Evolutionary conservation across 2,797 vertebrate species (phyloP), one percentile per base, ranked within the genome.

Genomic region (Poeciliopsis turneri): DNA sequence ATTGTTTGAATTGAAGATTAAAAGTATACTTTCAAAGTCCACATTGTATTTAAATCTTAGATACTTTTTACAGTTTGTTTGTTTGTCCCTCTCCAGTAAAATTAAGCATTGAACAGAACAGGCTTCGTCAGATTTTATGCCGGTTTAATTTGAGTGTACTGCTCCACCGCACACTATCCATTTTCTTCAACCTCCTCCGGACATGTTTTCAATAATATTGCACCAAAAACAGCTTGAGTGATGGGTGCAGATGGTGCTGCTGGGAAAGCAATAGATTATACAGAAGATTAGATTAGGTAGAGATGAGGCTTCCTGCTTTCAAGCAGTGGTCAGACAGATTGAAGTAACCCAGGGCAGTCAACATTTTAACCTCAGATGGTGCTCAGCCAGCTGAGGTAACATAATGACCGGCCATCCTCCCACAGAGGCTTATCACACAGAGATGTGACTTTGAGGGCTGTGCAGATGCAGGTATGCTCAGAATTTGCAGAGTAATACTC

Each of bases 281-380:
- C 47, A 45, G 69, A 39, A 87, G 88, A 88, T 86, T 81, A 88
- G 80, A 85, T 76, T 72, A 77, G 79, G 82, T 77, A 59, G 83
- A 89, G 76, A 74, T 9, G 74, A 82, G 68, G 80, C 46, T 74
- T 75, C 61, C 49, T 36, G 71, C 3, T n/a, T 80, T 74, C 53
- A 55, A 3, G 79, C 23, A 10, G 71, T 75, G 47, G 66, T 30
- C 10, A 72, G 77, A 76, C 78, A 84, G 86, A 88, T 81, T 85
- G 79, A 82, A 87, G 89, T 81, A 23, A 39, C 70, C 47, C 83
- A n/a, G 77, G 77, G 86, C 74, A 2, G 74, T 79, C 74, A 61
- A 79, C 90, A 78, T 79, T 84, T 89, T 75, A 78, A 89, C 90
- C 84, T 83, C 69, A 75, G 82, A 84, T 75, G 85, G 87, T 55